Conservation (phyloP, 2,797 vertebrate genomes). For the Rallus crepitans region DNA sequence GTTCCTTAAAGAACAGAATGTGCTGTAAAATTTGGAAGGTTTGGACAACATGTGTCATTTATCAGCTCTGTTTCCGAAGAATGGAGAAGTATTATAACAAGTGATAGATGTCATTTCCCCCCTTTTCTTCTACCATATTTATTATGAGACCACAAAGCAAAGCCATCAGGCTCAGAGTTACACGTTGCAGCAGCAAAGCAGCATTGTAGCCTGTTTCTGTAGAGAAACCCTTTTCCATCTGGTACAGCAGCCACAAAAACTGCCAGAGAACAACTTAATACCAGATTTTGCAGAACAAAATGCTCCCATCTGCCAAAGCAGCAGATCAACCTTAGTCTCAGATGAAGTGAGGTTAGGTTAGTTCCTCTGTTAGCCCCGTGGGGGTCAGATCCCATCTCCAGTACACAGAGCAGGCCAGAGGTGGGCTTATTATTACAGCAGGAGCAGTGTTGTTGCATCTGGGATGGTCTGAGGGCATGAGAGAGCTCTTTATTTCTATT, state of each 20-base stretch:
- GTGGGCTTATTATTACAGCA: not conserved
- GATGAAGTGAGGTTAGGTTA: not conserved
- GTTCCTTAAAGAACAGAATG: conserved; percentile 76
- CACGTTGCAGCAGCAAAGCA: not conserved
- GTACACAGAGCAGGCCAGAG: not conserved
- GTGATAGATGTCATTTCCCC: conserved; percentile 1
- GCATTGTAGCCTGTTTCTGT: not conserved
- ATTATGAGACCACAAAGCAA: not conserved
- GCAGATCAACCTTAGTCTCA: not conserved
- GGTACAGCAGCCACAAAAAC: not conserved
- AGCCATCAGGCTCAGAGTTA: not conserved
- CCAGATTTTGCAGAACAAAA: not conserved
- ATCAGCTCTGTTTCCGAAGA: conserved; percentile 37
- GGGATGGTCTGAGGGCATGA: not conserved
- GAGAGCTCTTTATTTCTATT: not conserved
- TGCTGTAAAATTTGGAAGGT: conserved; percentile 68
- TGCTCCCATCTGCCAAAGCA: not conserved
- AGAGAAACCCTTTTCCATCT: not conserved
- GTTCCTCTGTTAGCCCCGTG: not conserved
- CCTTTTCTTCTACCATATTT: not conserved
- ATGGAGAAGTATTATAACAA: conserved; percentile 27
- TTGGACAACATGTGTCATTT: conserved; percentile 66
- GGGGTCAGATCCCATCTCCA: not conserved
- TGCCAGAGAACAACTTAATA: not conserved
- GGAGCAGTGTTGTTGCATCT: not conserved